A percentile compares a stretch with the other conserved stretches of the same genome.
Conservation (phyloP, 2,797 vertebrate species). For the Zalophus californianus region DNA sequence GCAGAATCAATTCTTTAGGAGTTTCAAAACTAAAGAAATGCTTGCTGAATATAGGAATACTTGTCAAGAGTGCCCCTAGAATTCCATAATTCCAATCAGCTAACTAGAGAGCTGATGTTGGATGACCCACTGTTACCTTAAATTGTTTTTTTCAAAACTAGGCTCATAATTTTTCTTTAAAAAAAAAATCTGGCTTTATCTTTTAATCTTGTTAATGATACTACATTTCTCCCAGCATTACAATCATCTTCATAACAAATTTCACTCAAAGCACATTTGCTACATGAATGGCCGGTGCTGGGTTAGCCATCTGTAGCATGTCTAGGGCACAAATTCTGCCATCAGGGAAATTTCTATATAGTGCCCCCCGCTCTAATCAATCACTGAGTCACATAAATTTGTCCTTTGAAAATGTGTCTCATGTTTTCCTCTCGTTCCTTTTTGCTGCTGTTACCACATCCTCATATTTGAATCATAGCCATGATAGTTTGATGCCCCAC, state of each 20-base stretch:
- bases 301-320: not conserved
- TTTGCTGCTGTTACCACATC: not conserved
- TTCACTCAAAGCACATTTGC: not conserved
- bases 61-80: not conserved
- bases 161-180: not conserved
- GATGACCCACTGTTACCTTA: not conserved
- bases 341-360: not conserved
- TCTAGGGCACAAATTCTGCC: not conserved
- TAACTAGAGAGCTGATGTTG: not conserved
- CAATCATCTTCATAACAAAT: not conserved
- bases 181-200: not conserved
- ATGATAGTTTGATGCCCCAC: rapidly evolving
- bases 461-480: not conserved
- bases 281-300: not conserved
- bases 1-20: not conserved
- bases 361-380: not conserved
- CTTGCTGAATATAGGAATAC: not conserved
- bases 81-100: not conserved
- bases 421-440: not conserved
- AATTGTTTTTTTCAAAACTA: not conserved
- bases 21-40: not conserved
- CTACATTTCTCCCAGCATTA: not conserved
- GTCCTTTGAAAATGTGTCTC: not conserved
- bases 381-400: not conserved
- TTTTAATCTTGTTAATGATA: not conserved